Evolutionary conservation across 2,113 vertebrate species (phyloP).

Genomic region (Lepisosteus oculatus): DNA sequence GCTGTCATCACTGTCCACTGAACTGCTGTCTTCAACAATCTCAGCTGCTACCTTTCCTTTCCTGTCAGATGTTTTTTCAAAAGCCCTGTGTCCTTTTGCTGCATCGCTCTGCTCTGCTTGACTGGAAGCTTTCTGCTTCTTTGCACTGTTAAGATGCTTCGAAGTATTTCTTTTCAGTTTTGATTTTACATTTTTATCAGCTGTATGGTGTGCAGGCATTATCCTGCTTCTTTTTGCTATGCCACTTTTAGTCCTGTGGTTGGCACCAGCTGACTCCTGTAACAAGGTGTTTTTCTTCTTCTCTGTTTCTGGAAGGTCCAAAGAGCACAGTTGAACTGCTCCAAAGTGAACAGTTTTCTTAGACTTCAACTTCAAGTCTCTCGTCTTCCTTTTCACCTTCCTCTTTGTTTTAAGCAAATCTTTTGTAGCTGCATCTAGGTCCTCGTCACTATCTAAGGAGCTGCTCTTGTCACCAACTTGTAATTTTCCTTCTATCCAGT

Average conservation of each 20-base stretch:
- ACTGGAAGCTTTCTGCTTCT: neutral
- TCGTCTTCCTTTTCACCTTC: constrained; percentile 73
- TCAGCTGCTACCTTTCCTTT: neutral
- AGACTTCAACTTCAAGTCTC: constrained; percentile 65
- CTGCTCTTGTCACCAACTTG: constrained; percentile 86
- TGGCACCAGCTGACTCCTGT: constrained; percentile 34
- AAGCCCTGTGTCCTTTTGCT: constrained; percentile 14
- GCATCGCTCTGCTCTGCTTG: constrained; percentile 30
- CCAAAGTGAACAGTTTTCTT: constrained; percentile 65
- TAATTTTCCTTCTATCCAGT: constrained; percentile 29
- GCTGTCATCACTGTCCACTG: constrained; percentile 89
- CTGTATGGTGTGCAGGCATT: constrained; percentile 23
- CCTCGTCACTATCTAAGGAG: constrained; percentile 92
- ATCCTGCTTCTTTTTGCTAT: constrained; percentile 50
- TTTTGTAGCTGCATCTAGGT: constrained; percentile 89
- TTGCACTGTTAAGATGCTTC: constrained; percentile 23
- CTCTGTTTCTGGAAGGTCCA: constrained; percentile 31
- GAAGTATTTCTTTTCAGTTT: constrained; percentile 18
- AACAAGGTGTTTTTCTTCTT: constrained; percentile 29
- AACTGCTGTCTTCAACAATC: constrained; percentile 75
- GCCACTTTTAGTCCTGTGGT: constrained; percentile 55
- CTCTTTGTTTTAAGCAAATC: constrained; percentile 87
- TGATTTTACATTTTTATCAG: constrained; percentile 33
- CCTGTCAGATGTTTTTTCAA: neutral
- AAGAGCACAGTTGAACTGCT: constrained; percentile 41